Conservation (phyloP, 23 tunicate genomes). For the Clavelina lepadiformis region DNA sequence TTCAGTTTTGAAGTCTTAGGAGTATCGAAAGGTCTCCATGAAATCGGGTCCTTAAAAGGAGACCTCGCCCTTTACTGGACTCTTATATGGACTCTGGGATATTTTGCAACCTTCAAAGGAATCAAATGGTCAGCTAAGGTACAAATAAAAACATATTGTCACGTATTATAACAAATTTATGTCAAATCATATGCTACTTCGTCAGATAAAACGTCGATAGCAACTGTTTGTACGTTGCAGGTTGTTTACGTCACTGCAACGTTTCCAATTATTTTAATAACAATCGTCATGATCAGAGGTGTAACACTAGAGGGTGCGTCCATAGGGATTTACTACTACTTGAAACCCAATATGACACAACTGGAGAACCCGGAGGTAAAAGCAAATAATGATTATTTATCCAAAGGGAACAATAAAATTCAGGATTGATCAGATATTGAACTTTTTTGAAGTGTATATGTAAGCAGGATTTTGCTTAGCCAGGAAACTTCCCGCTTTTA, state of each 20-base stretch:
- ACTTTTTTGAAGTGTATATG: no score
- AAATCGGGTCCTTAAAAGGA: slow-evolving; percentile 16
- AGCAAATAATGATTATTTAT: no score
- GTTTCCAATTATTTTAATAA: slow-evolving; percentile 27
- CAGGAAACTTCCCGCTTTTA: no score
- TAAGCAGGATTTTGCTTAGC: no score
- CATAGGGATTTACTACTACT: slow-evolving; percentile 29
- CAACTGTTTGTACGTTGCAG: slow-evolving; percentile 28
- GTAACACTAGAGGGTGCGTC: slow-evolving; percentile 51
- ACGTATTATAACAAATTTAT: no score
- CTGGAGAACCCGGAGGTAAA: no score
- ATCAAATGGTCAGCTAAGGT: slow-evolving; percentile 58
- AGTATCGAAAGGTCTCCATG: slow-evolving; percentile 29
- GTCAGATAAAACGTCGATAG: no score
- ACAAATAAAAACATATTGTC: neutral
- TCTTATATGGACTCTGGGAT: slow-evolving; percentile 29
- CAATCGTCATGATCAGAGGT: slow-evolving; percentile 41
- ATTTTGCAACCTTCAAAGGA: slow-evolving; percentile 43
- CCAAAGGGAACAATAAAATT: no score
- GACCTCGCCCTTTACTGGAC: slow-evolving; percentile 29
- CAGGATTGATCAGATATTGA: no score
- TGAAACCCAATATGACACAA: no score
- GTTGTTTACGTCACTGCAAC: slow-evolving; percentile 62
- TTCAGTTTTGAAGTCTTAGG: slow-evolving; percentile 23
- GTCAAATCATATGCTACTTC: no score